Percentiles rank a stretch among this genome's conserved stretches.
Evolutionary conservation across 1,140 invertebrate genomes (phyloP).

Genomic region (Plutomurus gul): DNA sequence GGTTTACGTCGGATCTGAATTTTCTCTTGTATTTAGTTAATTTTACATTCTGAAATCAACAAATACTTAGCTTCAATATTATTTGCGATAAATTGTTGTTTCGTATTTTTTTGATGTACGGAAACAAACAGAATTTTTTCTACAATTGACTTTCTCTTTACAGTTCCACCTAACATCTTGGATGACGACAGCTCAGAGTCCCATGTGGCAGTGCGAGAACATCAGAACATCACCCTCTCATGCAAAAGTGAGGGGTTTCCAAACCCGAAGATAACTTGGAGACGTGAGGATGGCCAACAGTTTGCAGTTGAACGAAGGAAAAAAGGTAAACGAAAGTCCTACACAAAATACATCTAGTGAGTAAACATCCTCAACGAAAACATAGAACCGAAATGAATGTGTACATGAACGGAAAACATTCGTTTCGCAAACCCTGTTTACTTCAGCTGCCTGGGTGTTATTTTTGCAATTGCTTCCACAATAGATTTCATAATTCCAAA

Average conservation of each 20-base stretch:
- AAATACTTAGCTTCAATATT: too few species aligned
- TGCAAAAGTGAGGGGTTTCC: conserved; percentile 75
- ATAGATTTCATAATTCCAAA: too few species aligned
- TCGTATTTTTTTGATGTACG: not conserved
- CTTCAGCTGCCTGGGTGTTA: too few species aligned
- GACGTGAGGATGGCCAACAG: conserved; percentile 82
- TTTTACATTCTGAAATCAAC: not conserved
- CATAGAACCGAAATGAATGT: too few species aligned
- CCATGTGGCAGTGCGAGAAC: conserved; percentile 83
- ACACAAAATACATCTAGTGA: not conserved
- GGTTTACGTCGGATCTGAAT: too few species aligned
- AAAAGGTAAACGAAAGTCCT: conserved; percentile 68
- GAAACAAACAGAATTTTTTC: not conserved
- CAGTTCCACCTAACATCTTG: conserved; percentile 87
- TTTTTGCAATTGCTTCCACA: too few species aligned
- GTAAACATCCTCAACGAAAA: too few species aligned
- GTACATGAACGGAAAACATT: too few species aligned
- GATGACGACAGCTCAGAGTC: conserved; percentile 82
- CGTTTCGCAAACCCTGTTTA: too few species aligned
- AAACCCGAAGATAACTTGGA: conserved; percentile 84
- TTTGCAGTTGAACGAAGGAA: conserved; percentile 78
- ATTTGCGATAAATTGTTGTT: not conserved
- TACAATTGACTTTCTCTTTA: conserved; percentile 55
- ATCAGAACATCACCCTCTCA: conserved; percentile 81
- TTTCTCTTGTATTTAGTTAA: too few species aligned